Conservation (phyloP, 2,797 vertebrate genomes). For the Crocidura indochinensis region DNA sequence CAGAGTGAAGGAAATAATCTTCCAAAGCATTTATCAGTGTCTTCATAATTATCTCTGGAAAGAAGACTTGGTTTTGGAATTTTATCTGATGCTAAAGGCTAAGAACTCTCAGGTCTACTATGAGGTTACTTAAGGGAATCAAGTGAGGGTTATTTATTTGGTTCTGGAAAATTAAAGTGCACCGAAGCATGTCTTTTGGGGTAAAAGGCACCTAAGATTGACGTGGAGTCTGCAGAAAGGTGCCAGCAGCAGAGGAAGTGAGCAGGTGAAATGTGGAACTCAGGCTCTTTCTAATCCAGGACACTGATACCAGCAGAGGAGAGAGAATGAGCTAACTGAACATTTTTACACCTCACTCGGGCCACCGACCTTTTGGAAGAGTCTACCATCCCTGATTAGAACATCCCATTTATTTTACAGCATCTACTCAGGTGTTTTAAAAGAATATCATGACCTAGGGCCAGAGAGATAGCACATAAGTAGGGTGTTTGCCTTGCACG, state of each 20-base stretch:
- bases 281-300: neutral
- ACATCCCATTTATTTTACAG: slow-evolving; percentile 67
- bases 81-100: slow-evolving; percentile 63
- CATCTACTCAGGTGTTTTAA: neutral
- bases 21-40: slow-evolving; percentile 18
- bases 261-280: slow-evolving; percentile 41
- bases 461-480: no score
- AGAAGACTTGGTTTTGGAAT: slow-evolving; percentile 46
- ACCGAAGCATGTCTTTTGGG: slow-evolving; percentile 69
- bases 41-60: slow-evolving; percentile 62
- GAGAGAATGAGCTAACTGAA: slow-evolving; percentile 40
- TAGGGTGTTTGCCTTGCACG: no score
- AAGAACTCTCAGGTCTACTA: neutral
- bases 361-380: slow-evolving; percentile 60
- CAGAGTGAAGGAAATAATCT: slow-evolving; percentile 35
- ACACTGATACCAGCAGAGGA: neutral
- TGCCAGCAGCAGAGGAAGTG: slow-evolving; percentile 56
- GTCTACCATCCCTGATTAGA: slow-evolving; percentile 67
- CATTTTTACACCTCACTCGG: slow-evolving; percentile 46
- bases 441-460: neutral
- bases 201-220: slow-evolving; percentile 67
- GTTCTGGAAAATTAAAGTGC: slow-evolving; percentile 79
- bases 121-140: slow-evolving; percentile 54
- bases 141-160: slow-evolving; percentile 65
- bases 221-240: slow-evolving; percentile 56